phyloP scores from a whole-genome alignment of 2,888 invertebrate species.

The Brachyptera risi region DNA sequence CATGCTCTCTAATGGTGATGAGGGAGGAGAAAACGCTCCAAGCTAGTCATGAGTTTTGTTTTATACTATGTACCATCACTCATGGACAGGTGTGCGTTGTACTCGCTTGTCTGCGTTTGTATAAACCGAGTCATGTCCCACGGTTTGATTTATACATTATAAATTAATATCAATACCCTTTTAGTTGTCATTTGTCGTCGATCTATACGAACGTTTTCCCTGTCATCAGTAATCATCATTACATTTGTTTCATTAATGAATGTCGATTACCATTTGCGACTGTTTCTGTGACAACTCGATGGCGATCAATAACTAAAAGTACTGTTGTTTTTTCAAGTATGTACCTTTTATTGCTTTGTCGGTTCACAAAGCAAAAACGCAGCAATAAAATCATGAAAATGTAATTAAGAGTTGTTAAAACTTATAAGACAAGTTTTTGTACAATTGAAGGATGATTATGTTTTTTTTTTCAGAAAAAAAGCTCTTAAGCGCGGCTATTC shows the following conservation, averaged over 20 bases:
- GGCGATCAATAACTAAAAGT: background rate
- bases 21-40: constrained; percentile 5
- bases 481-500: too few species aligned
- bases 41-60: constrained; percentile 10
- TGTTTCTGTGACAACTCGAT: too few species aligned
- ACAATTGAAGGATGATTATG: background rate
- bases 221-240: background rate
- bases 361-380: background rate
- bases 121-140: constrained; percentile 12
- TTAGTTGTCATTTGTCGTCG: constrained; percentile 2
- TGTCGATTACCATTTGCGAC: constrained; percentile 1
- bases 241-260: constrained; percentile 4
- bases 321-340: background rate
- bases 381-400: constrained; percentile 4
- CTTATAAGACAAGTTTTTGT: constrained; percentile 5
- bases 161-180: constrained; percentile 14
- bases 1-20: constrained; percentile 1
- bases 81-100: constrained; percentile 11
- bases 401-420: constrained; percentile 10
- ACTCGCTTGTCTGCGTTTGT: constrained; percentile 15
- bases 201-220: background rate
- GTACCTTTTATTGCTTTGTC: background rate
- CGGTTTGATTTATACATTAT: constrained; percentile 19
- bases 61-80: constrained; percentile 2
- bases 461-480: too few species aligned